Evolutionary conservation across 2,888 invertebrate species (phyloP).

Genomic region (Chouioia cunea): DNA sequence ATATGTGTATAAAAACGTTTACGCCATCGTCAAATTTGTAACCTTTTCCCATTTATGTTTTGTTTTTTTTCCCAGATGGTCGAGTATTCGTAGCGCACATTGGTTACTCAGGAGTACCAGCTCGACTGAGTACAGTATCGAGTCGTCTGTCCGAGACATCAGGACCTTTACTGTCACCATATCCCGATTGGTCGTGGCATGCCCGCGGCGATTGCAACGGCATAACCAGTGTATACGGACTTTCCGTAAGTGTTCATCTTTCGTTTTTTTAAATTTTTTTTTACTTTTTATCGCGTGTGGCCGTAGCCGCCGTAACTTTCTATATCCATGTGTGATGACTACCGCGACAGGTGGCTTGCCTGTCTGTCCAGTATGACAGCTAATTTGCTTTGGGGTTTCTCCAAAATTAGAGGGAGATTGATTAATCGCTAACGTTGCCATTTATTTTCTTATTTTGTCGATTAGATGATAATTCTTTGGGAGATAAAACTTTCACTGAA

Average conservation of each 20-base stretch:
- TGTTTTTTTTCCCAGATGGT: slow-evolving; percentile 40
- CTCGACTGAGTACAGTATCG: slow-evolving; percentile 75
- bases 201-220: slow-evolving; percentile 75
- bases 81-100: slow-evolving; percentile 78
- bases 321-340: neutral
- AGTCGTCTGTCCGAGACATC: slow-evolving; percentile 60
- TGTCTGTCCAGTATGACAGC: too few species aligned
- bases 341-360: too few species aligned
- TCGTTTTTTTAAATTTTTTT: neutral
- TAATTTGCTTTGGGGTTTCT: too few species aligned
- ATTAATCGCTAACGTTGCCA: too few species aligned
- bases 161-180: slow-evolving; percentile 71
- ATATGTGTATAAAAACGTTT: neutral
- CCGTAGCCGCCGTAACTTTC: neutral
- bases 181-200: slow-evolving; percentile 76
- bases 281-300: neutral
- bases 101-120: slow-evolving; percentile 75
- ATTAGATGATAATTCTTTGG: too few species aligned
- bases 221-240: slow-evolving; percentile 80
- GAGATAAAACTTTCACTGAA: too few species aligned
- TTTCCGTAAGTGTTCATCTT: slow-evolving; percentile 64
- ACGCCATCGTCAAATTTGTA: too few species aligned
- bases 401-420: too few species aligned
- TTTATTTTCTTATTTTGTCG: too few species aligned
- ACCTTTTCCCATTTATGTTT: neutral